Base-by-base conservation (phyloP, 2,888 invertebrate species). In the Chamaedrilus cognettii region DNA sequence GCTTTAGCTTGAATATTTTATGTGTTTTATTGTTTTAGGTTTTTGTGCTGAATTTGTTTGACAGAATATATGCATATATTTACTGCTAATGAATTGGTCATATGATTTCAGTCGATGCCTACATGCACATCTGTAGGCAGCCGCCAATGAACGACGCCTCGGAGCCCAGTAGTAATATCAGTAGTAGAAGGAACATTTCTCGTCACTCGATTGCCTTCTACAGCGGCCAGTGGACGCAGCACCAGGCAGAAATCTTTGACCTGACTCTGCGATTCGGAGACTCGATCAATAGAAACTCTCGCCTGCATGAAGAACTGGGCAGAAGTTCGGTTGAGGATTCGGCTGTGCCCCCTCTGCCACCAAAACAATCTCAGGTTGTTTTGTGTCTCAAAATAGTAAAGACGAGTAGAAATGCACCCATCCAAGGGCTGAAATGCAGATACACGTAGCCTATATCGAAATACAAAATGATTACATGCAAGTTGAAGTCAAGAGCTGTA, bases 141-240 rank as follows among this genome's bases (percentile, higher is more conserved):
- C 66, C 52, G 32, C 19, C 63, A n/a, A 30, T 28, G n/a, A 61
- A 61, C 5, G 26, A 30, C 34, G 30, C 55, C 7, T 87, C 89
- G 66, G 93, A 93, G 77, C n/a, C n/a, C n/a, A n/a, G n/a, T n/a
- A n/a, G n/a, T n/a, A n/a, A n/a, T n/a, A n/a, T n/a, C n/a, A n/a
- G 90, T 92, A 84, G 88, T 93, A 83, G 88, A 93, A 60, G 94
- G 94, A 19, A 42, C 42, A 23, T 52, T 84, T 94, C 95, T 2
- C 89, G 94, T 78, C 93, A 94, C 82, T 89, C 91, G 3, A 91
- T 89, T 81, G 89, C 90, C 75, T 84, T 86, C 66, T 85, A 88
- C 77, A 88, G 88, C 78, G 83, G 87, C 2, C 85, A 87, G 77
- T 87, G 86, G 86, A 86, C 86, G 70, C 85, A 86, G 66, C 85